These are phyloP conservation scores for Augochlora pura DNA, from an alignment of 1,140 invertebrate genomes.

Conservation along the genomic window DNA sequence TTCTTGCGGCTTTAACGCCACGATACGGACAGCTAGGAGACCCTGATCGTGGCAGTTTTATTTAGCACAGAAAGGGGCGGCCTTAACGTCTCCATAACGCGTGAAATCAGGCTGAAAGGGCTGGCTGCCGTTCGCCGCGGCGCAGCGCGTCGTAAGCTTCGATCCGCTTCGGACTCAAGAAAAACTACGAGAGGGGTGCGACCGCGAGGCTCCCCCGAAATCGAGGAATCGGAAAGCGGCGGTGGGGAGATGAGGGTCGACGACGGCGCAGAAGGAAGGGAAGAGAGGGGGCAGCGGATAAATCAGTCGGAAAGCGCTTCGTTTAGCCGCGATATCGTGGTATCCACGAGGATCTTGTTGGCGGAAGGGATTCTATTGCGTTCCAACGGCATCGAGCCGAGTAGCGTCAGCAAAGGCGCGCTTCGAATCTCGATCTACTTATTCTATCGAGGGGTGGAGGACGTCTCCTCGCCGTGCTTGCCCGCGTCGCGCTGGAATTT, in stretches of 20 bases:
- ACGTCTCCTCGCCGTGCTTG: constrained; percentile 39
- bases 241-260: background rate
- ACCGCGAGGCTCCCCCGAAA: constrained; percentile 13
- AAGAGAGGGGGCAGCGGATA: constrained; percentile 50
- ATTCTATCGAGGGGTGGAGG: constrained; percentile 50
- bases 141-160: background rate
- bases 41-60: constrained; percentile 45
- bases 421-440: constrained; percentile 65
- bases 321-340: constrained; percentile 66
- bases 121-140: no score
- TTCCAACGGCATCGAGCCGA: constrained; percentile 60
- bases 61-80: constrained; percentile 22
- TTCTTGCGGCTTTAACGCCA: constrained; percentile 34
- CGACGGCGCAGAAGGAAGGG: background rate
- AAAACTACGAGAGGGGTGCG: constrained; percentile 6
- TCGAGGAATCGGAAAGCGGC: constrained; percentile 13
- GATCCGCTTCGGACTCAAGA: constrained; percentile 5
- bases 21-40: constrained; percentile 29
- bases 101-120: constrained; percentile 9
- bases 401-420: constrained; percentile 65
- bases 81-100: constrained; percentile 28
- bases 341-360: constrained; percentile 63
- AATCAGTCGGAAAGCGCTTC: constrained; percentile 67
- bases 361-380: constrained; percentile 67
- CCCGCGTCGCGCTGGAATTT: constrained; percentile 60